Conservation (phyloP, 2,113 vertebrate species). For the Cryptoleucopteryx plumbea region DNA sequence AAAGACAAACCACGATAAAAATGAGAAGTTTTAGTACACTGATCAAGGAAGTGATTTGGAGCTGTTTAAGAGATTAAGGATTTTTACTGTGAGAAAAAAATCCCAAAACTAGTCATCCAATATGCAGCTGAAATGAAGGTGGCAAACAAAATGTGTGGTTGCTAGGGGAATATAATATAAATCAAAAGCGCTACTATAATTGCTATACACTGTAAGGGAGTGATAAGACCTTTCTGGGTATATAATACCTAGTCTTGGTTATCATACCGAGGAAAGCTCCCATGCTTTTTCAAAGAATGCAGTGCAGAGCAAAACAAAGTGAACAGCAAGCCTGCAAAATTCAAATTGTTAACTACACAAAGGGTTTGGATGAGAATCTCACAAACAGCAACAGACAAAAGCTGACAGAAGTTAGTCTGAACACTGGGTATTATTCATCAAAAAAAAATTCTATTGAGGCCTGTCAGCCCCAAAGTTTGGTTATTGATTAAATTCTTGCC, state of each 20-base stretch:
- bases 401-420: neutral
- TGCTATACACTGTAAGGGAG: slow-evolving; percentile 33
- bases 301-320: neutral
- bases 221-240: slow-evolving; percentile 48
- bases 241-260: slow-evolving; percentile 23
- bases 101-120: neutral
- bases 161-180: slow-evolving; percentile 42
- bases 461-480: neutral
- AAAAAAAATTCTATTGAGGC: neutral
- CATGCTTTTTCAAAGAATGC: neutral
- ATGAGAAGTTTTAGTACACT: neutral
- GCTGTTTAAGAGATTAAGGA: slow-evolving; percentile 36
- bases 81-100: neutral
- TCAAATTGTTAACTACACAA: slow-evolving; percentile 14
- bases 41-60: neutral
- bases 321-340: neutral
- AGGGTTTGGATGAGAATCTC: neutral
- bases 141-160: neutral
- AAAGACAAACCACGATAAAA: neutral
- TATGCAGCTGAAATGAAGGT: neutral
- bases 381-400: neutral
- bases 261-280: neutral
- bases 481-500: neutral
- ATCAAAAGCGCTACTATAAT: slow-evolving; percentile 44
- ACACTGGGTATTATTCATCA: neutral